A percentile compares a stretch with the other conserved stretches of the same genome.
phyloP scores from a whole-genome alignment of 1,140 invertebrate genomes.

The Pseudomyrmex cubaensis region DNA sequence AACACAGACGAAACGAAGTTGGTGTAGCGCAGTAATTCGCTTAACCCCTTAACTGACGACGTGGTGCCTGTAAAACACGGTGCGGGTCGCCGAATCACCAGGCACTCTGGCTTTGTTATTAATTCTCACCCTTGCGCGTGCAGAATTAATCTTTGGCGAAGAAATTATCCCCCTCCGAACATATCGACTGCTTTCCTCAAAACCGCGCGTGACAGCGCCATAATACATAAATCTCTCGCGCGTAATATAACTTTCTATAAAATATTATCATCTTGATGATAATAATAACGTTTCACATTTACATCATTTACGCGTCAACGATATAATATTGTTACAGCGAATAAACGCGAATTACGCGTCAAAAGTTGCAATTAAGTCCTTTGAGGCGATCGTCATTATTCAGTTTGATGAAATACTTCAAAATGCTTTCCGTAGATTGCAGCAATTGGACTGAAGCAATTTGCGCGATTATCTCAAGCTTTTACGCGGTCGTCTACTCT shows the following conservation, averaged over 20 bases:
- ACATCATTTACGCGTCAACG: neutral
- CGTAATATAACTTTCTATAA: neutral
- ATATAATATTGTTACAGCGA: neutral
- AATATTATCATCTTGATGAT: neutral
- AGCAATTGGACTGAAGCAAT: constrained; percentile 26
- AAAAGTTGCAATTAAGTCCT: constrained; percentile 19
- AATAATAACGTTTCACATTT: neutral
- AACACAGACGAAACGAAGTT: constrained; percentile 57
- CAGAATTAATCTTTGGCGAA: constrained; percentile 38
- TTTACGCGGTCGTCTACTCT: neutral
- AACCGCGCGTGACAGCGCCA: neutral
- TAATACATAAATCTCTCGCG: neutral
- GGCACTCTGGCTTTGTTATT: constrained; percentile 55
- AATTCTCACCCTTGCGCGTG: constrained; percentile 51
- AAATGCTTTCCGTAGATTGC: constrained; percentile 32
- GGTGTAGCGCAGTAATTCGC: constrained; percentile 53
- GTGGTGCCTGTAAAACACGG: constrained; percentile 57
- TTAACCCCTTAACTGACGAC: constrained; percentile 61
- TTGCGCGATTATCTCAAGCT: constrained; percentile 30
- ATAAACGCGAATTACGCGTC: neutral
- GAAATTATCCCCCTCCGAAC: neutral
- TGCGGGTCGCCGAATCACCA: constrained; percentile 52
- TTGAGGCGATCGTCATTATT: neutral
- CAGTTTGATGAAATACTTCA: constrained; percentile 4
- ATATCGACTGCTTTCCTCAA: constrained; percentile 13